A percentile compares a stretch with the other conserved stretches of the same genome.
Evolutionary conservation across 2,113 vertebrate species (phyloP).

Genomic region (Corynorhinus townsendii): DNA sequence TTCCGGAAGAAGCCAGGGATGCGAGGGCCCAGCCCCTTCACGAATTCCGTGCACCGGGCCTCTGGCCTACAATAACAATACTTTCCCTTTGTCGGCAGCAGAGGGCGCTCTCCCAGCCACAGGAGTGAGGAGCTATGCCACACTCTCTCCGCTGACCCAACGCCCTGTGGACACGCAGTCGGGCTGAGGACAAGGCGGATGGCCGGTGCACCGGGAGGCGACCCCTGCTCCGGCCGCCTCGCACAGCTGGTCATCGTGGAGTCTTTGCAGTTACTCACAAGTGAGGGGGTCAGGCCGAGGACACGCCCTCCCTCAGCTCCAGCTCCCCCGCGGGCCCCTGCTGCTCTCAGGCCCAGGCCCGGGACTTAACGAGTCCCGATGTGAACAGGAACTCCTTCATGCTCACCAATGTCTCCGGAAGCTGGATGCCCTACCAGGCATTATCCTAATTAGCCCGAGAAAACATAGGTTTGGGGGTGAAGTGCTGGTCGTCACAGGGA

Average conservation of each 20-base stretch:
- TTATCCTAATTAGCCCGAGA: slow-evolving; percentile 48
- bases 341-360: background rate
- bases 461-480: slow-evolving; percentile 54
- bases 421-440: slow-evolving; percentile 43
- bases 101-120: no score
- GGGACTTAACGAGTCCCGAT: slow-evolving; percentile 28
- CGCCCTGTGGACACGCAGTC: no score
- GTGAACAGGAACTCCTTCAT: slow-evolving; percentile 28
- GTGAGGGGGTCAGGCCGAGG: background rate
- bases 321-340: background rate
- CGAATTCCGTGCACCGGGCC: no score
- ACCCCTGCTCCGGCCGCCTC: background rate
- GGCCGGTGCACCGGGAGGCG: background rate
- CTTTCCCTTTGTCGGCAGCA: no score
- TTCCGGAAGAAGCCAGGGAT: no score
- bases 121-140: no score
- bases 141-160: no score
- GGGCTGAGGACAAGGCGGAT: no score
- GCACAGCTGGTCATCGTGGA: background rate
- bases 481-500: slow-evolving; percentile 45
- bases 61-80: no score
- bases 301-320: background rate
- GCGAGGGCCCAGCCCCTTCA: no score
- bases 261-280: background rate
- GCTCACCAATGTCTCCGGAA: slow-evolving; percentile 30